Evolutionary conservation across 2,888 invertebrate genomes (phyloP).

Genomic region (Oligia fasciuncula): DNA sequence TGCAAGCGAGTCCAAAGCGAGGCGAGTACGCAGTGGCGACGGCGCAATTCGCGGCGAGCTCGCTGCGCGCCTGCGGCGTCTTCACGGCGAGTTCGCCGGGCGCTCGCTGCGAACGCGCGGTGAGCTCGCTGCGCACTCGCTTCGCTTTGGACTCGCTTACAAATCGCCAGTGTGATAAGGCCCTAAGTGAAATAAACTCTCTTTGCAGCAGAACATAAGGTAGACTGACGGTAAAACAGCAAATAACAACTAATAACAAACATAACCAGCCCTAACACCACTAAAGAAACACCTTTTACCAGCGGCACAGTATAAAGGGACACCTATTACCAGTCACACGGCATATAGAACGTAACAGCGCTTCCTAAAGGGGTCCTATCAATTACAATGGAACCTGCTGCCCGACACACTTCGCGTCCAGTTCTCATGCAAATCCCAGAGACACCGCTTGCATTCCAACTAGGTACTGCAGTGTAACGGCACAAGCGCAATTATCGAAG

Average conservation of each 20-base stretch:
- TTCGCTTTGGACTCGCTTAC: too few species aligned
- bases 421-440: slow-evolving; percentile 73
- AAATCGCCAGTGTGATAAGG: too few species aligned
- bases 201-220: not conserved
- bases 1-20: too few species aligned
- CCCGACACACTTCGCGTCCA: slow-evolving; percentile 69
- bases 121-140: too few species aligned
- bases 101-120: too few species aligned
- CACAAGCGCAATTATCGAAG: slow-evolving; percentile 55
- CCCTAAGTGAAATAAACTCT: too few species aligned
- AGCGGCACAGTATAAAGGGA: not conserved
- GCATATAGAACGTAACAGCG: slow-evolving; percentile 26
- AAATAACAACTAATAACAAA: slow-evolving; percentile 19
- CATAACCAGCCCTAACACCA: not conserved
- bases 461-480: slow-evolving; percentile 60
- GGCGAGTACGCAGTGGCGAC: too few species aligned
- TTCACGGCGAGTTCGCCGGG: too few species aligned
- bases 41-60: too few species aligned
- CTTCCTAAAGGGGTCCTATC: slow-evolving; percentile 52
- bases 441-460: slow-evolving; percentile 69
- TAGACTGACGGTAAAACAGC: not conserved
- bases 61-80: too few species aligned
- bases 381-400: slow-evolving; percentile 69
- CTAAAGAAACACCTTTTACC: not conserved
- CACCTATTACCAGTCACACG: slow-evolving; percentile 3